phyloP scores from a whole-genome alignment of 2,113 vertebrate species.

The Vulpes vulpes region DNA sequence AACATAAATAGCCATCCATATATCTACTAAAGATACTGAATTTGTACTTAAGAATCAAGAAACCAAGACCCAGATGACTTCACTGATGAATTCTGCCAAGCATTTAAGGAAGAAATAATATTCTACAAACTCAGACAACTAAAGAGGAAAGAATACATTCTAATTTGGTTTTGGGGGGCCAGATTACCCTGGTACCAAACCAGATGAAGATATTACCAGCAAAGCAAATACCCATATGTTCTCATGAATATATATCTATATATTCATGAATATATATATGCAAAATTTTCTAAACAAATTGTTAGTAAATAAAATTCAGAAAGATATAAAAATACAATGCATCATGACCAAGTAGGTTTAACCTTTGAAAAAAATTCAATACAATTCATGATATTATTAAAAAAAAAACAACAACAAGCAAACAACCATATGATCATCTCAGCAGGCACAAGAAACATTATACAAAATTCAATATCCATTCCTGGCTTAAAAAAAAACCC shows the following conservation, averaged over 20 bases:
- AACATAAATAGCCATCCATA: not conserved
- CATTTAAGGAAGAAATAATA: not conserved
- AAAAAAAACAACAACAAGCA: not conserved
- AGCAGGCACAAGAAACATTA: not conserved
- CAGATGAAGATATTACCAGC: not conserved
- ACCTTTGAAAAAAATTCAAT: not conserved
- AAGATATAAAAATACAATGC: not conserved
- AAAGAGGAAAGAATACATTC: not conserved
- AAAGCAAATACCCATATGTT: not conserved
- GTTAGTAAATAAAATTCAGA: not conserved
- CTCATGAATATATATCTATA: not conserved
- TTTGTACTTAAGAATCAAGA: constrained; percentile 40
- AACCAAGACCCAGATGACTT: not conserved
- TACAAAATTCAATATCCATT: not conserved
- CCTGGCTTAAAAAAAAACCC: not conserved
- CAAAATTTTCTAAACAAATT: not conserved
- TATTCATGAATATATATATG: not conserved
- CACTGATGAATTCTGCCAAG: not conserved
- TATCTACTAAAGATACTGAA: not conserved
- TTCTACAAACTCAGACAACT: not conserved
- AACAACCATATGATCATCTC: not conserved
- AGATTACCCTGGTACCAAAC: not conserved
- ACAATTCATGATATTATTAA: not conserved
- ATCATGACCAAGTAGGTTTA: not conserved
- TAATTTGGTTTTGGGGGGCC: not conserved